A percentile compares a stretch with the other conserved stretches of the same genome.
phyloP scores from a whole-genome alignment of 2,113 vertebrate species.

The Solea senegalensis region DNA sequence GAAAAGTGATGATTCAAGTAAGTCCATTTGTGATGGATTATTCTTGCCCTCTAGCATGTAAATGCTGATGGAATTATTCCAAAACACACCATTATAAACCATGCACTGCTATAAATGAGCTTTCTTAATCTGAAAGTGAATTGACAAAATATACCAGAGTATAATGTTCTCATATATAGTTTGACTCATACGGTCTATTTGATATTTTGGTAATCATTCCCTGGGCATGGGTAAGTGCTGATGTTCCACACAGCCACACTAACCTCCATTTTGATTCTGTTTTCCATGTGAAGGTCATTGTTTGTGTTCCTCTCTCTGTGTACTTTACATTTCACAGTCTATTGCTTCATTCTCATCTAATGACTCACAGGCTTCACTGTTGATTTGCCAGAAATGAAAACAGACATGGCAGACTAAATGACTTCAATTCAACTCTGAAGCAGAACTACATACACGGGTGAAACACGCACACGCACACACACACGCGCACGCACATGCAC shows the following conservation, averaged over 20 bases:
- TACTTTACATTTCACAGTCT: conserved; percentile 79
- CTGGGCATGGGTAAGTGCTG: conserved; percentile 26
- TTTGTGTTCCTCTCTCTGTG: conserved; percentile 64
- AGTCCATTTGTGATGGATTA: neutral
- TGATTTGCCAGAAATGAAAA: conserved; percentile 76
- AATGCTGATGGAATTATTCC: neutral
- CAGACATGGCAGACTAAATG: conserved; percentile 76
- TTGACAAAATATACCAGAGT: neutral
- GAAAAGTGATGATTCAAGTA: neutral
- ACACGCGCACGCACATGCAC: conserved; percentile 10
- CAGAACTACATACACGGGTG: conserved; percentile 37
- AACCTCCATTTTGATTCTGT: conserved; percentile 54
- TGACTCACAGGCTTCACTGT: conserved; percentile 71
- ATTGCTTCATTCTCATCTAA: conserved; percentile 76
- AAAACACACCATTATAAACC: neutral
- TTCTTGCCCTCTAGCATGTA: neutral
- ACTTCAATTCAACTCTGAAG: conserved; percentile 69
- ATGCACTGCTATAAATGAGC: no score
- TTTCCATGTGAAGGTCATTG: conserved; percentile 65
- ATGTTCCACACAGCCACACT: conserved; percentile 33
- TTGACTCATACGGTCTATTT: neutral
- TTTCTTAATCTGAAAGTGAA: no score
- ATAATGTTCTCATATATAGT: conserved; percentile 22
- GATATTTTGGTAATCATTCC: conserved; percentile 14
- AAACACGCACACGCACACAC: conserved; percentile 34